Percentiles rank a stretch among this genome's conserved stretches.
Evolutionary conservation across 2,797 vertebrate species (phyloP).

Genomic region (Catharus ustulatus): DNA sequence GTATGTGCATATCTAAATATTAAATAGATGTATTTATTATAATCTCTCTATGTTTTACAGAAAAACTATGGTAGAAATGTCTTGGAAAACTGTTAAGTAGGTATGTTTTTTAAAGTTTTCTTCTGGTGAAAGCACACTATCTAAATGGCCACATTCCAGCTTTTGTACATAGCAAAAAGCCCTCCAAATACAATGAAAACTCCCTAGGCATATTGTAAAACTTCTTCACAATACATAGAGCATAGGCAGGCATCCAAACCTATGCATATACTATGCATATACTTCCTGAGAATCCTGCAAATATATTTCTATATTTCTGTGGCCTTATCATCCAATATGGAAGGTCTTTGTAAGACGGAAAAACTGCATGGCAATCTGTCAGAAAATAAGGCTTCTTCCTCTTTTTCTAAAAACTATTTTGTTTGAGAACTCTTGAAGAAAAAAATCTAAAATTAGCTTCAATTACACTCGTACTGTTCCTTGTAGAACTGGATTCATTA

Average conservation of each 20-base stretch:
- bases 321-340: background rate
- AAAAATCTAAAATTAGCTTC: background rate
- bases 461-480: background rate
- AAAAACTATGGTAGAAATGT: background rate
- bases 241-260: background rate
- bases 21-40: background rate
- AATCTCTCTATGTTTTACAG: background rate
- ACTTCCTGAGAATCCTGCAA: background rate
- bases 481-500: background rate
- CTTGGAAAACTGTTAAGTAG: background rate
- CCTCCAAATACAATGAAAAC: background rate
- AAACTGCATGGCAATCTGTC: background rate
- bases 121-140: background rate
- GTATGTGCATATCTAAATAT: background rate
- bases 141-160: background rate
- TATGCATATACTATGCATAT: background rate
- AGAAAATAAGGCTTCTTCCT: background rate
- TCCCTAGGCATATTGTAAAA: background rate
- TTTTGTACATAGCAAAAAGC: background rate
- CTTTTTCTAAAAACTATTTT: background rate
- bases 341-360: background rate
- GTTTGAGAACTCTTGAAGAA: background rate
- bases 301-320: background rate
- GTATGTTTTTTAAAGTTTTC: background rate
- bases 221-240: background rate